Evolutionary conservation across 2,888 invertebrate genomes (phyloP).

Genomic region (Thera britannica): DNA sequence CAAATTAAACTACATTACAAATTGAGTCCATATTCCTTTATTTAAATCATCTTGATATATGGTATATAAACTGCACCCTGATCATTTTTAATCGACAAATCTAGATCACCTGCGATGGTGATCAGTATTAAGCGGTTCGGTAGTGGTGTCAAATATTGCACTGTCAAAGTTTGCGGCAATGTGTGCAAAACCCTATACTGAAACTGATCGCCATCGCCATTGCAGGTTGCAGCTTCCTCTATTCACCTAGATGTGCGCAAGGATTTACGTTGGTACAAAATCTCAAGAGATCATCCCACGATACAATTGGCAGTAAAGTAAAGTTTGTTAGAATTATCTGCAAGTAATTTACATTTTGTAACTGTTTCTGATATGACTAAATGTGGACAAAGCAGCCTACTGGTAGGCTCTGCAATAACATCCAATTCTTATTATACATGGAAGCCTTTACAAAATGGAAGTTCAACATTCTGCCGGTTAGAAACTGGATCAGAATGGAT

Average conservation of each 20-base stretch:
- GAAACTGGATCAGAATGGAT: slow-evolving; percentile 68
- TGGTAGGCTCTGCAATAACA: slow-evolving; percentile 16
- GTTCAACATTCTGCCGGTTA: slow-evolving; percentile 54
- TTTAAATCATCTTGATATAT: no score
- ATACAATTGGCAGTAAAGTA: no score
- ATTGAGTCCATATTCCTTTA: not conserved
- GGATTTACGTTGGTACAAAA: not conserved
- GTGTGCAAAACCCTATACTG: no score
- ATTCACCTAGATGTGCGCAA: no score
- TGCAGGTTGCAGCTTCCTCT: no score
- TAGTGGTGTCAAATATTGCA: no score
- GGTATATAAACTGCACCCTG: no score
- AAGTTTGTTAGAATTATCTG: not conserved
- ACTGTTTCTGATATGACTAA: not conserved
- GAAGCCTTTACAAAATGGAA: slow-evolving; percentile 34
- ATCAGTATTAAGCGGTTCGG: no score
- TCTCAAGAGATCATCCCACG: not conserved
- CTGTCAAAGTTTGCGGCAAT: no score
- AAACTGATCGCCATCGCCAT: no score
- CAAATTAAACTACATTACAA: not conserved
- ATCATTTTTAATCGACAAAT: no score
- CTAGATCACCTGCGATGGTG: no score
- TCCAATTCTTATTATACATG: slow-evolving; percentile 25
- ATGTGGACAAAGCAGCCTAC: slow-evolving; percentile 11
- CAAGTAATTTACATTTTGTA: not conserved